Base-by-base conservation (phyloP, 2,113 vertebrate genomes). In the Cyprinus carpio region DNA sequence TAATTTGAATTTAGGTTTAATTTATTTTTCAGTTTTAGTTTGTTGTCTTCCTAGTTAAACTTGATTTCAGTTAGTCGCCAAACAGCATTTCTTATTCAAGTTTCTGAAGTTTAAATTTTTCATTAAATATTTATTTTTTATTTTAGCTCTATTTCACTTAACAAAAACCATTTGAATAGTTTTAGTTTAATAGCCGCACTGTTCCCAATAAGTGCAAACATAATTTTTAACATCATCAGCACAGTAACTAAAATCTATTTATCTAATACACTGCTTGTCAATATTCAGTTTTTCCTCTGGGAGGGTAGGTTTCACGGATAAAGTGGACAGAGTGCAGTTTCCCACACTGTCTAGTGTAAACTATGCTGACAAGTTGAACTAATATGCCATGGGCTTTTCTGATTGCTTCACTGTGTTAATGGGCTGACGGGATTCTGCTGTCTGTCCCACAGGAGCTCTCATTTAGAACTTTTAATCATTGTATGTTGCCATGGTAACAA, bases 401-500 rank as follows among this genome's bases (percentile, higher is more conserved):
- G 16, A 74, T 72, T 71, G 76, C 49, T 72, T 80, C 76, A 85
- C 40, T 79, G 3, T 49, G 5, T 54, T 82, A 51, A 69, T 51
- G n/a, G 15, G 49, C 65, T 27, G 43, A 76, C 84, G 7, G 69
- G 62, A 23, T 64, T 58, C 29, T 40, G 72, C 51, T 69, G 69
- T 15, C 40, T 71, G 58, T 75, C 54, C 72, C 82, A 51, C n/a
- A 25, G 67, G 81, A 80, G 13, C 60, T 81, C 54, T 75, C 58
- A 56, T 64, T 37, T 72, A 46, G n/a, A 84, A 72, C 77, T 84
- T 83, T 86, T 54, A 86, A 84, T 81, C 62, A 88, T 76, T 15
- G n/a, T 31, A 31, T 49, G 81, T 86, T 64, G 71, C 84, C 51
- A 86, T 77, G 86, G 87, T 46, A 83, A 87, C 54, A 60, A 85